Evolutionary conservation across 2,113 vertebrate species (phyloP).

Genomic region (Apteryx mantelli): DNA sequence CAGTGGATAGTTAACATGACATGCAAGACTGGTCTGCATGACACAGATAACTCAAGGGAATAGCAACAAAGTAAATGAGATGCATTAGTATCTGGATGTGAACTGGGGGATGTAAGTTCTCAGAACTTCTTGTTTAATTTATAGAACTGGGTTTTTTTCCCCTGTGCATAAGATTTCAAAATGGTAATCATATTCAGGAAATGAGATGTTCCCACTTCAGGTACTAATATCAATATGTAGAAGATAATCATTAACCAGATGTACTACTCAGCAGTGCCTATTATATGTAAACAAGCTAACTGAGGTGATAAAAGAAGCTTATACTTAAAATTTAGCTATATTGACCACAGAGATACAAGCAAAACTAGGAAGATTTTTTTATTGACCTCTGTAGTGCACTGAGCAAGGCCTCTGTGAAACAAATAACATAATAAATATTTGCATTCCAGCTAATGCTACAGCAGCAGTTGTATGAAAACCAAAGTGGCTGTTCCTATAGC

Average conservation of each 20-base stretch:
- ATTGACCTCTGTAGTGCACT: background rate
- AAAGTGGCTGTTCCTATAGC: background rate
- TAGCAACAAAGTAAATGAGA: slow-evolving; percentile 89
- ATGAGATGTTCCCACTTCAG: slow-evolving; percentile 78
- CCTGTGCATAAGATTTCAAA: slow-evolving; percentile 83
- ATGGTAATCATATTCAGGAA: slow-evolving; percentile 79
- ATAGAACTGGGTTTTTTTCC: slow-evolving; percentile 73
- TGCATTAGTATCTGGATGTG: slow-evolving; percentile 91
- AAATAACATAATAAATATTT: slow-evolving; percentile 29
- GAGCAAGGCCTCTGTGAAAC: background rate
- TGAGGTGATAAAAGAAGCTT: slow-evolving; percentile 65
- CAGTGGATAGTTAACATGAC: slow-evolving; percentile 83
- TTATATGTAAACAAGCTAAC: slow-evolving; percentile 77
- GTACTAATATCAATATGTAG: slow-evolving; percentile 82
- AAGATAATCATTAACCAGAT: slow-evolving; percentile 78
- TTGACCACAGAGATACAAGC: slow-evolving; percentile 1
- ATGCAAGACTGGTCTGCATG: slow-evolving; percentile 83
- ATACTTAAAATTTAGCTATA: slow-evolving; percentile 56
- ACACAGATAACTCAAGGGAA: slow-evolving; percentile 92
- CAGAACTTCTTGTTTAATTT: slow-evolving; percentile 92
- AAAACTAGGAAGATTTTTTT: background rate
- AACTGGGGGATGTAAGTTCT: slow-evolving; percentile 91
- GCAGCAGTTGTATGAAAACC: background rate
- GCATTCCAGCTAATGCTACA: background rate
- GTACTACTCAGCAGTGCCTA: slow-evolving; percentile 66